phyloP scores from a whole-genome alignment of 2,113 vertebrate genomes.

The Tamias sibiricus region DNA sequence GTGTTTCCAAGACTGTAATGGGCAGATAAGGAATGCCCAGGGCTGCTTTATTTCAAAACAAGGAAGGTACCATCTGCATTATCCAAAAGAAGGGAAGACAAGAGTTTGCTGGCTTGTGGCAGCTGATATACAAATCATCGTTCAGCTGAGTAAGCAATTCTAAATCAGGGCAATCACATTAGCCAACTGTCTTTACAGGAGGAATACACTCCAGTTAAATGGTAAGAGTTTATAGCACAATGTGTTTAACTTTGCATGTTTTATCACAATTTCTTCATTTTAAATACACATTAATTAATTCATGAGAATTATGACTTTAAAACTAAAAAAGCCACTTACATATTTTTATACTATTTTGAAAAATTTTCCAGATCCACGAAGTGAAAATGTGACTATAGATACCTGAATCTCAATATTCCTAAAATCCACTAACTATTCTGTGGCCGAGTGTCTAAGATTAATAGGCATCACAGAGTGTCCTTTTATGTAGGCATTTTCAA shows the following conservation, averaged over 20 bases:
- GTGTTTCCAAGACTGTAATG: constrained; percentile 63
- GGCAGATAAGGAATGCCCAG: constrained; percentile 42
- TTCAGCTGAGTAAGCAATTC: constrained; percentile 35
- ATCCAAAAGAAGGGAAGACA: constrained; percentile 13
- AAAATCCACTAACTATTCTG: not conserved
- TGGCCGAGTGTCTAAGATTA: not conserved
- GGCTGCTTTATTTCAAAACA: constrained; percentile 70
- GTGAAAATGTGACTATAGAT: not conserved
- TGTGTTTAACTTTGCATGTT: not conserved
- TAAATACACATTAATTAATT: not conserved
- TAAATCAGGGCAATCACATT: not conserved
- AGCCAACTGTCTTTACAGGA: not conserved
- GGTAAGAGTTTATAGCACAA: not conserved
- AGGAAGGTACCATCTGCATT: constrained; percentile 72
- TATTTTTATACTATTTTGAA: not conserved
- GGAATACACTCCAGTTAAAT: not conserved
- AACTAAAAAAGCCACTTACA: not conserved
- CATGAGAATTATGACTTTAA: not conserved
- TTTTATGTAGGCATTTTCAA: not conserved
- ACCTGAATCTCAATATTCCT: not conserved
- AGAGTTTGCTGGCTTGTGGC: constrained; percentile 44
- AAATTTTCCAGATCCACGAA: not conserved
- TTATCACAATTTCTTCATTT: not conserved
- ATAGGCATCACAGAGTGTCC: too few relatives aligned
- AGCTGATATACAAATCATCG: constrained; percentile 12